Evolutionary conservation across 2,888 invertebrate genomes (phyloP).

Genomic region (Harpalus rufipes): DNA sequence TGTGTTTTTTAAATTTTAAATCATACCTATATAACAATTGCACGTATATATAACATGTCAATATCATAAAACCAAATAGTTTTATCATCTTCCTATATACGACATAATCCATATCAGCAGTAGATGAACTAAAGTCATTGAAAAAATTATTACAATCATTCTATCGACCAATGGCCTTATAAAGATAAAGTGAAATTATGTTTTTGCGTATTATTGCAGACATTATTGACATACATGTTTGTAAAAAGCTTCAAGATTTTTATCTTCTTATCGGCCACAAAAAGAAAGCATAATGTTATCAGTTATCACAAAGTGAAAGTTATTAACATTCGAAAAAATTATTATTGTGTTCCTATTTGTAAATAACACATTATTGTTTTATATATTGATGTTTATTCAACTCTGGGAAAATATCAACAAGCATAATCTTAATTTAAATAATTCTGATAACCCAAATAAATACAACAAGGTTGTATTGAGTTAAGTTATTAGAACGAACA

Average conservation of each 20-base stretch:
- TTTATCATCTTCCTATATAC: too few species aligned
- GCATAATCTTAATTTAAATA: conserved; percentile 36
- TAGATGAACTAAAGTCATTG: background rate
- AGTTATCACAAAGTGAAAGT: conserved; percentile 59
- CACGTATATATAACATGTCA: too few species aligned
- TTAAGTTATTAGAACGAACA: too few species aligned
- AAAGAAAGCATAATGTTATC: conserved; percentile 58
- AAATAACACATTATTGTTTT: conserved; percentile 42
- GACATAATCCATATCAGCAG: background rate
- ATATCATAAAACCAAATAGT: too few species aligned
- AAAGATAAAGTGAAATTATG: conserved; percentile 28
- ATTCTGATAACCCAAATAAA: conserved; percentile 50
- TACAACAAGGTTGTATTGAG: conserved; percentile 8
- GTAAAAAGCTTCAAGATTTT: conserved; percentile 10
- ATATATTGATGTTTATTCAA: conserved; percentile 32
- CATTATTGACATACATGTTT: conserved; percentile 37
- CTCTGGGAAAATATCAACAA: conserved; percentile 26
- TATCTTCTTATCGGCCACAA: conserved; percentile 25
- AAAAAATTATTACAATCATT: background rate
- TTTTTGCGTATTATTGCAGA: conserved; percentile 21
- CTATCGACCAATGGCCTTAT: background rate
- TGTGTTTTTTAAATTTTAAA: too few species aligned
- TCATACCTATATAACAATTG: too few species aligned
- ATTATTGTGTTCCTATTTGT: conserved; percentile 44
- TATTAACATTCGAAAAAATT: conserved; percentile 52